Percentiles rank a stretch among this genome's conserved stretches.
Evolutionary conservation across 2,797 vertebrate genomes (phyloP).

Genomic region (Apogon hyalosoma): DNA sequence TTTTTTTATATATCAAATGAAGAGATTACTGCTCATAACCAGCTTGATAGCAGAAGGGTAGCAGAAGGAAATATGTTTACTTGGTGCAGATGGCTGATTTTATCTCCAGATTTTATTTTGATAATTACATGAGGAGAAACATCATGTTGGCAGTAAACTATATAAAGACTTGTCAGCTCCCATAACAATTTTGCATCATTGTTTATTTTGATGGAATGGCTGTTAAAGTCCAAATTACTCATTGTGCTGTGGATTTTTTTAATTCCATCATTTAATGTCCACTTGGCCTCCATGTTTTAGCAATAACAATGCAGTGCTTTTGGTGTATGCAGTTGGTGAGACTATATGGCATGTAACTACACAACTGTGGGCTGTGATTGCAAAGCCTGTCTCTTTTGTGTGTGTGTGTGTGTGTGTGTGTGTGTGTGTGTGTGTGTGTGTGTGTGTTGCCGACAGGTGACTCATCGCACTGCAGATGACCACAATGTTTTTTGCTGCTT

Average conservation of each 20-base stretch:
- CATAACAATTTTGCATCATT: background rate
- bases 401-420: constrained; percentile 35
- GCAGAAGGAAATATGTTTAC: constrained; percentile 41
- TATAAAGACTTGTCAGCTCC: constrained; percentile 4
- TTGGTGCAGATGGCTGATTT: constrained; percentile 57
- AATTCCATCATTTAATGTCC: constrained; percentile 30
- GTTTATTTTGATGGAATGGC: constrained; percentile 6
- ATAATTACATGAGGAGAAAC: constrained; percentile 44
- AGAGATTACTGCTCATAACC: too few relatives aligned
- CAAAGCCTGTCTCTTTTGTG: constrained; percentile 51
- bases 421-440: constrained; percentile 54
- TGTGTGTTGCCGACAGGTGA: constrained; percentile 79
- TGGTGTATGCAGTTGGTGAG: constrained; percentile 49
- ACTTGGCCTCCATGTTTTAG: constrained; percentile 36
- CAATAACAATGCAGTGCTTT: constrained; percentile 42
- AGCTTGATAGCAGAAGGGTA: constrained; percentile 18
- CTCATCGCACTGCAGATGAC: constrained; percentile 85
- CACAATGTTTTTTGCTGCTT: constrained; percentile 77
- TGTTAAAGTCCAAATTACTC: constrained; percentile 45
- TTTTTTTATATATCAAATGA: too few relatives aligned
- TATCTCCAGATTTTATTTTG: constrained; percentile 48
- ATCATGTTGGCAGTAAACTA: constrained; percentile 36
- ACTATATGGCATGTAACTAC: constrained; percentile 64
- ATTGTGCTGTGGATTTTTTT: constrained; percentile 37
- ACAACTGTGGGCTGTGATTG: constrained; percentile 73